These are phyloP conservation scores for Leucozona laternaria DNA, from an alignment of 2,888 invertebrate species.

Conservation along the genomic window DNA sequence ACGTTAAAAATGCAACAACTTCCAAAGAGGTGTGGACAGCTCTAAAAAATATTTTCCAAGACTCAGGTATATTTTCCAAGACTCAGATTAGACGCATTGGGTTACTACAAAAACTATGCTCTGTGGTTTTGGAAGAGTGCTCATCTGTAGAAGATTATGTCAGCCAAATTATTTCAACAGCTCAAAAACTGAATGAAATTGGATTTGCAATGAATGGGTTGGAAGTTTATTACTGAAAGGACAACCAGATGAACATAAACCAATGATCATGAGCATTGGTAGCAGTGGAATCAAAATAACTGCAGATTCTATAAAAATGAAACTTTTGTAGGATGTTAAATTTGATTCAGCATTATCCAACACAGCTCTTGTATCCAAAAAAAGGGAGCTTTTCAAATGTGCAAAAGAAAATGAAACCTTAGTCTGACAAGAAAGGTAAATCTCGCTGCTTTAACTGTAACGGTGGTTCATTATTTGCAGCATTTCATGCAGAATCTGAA, in stretches of 20 bases:
- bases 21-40: conserved; percentile 27
- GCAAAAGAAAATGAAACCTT: neutral
- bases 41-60: neutral
- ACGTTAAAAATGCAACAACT: conserved; percentile 17
- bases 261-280: conserved; percentile 3
- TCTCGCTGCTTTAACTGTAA: conserved; percentile 9
- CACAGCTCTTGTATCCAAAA: neutral
- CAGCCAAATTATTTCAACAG: neutral
- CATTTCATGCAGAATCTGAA: neutral
- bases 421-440: neutral
- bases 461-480: neutral
- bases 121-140: neutral
- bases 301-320: conserved; percentile 16
- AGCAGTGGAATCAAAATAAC: neutral
- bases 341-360: neutral
- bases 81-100: conserved; percentile 48
- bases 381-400: neutral
- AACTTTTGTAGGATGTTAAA: neutral
- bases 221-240: conserved; percentile 2
- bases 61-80: neutral
- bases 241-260: neutral
- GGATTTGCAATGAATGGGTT: conserved; percentile 14
- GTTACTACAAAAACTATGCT: conserved; percentile 19
- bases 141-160: conserved; percentile 2
- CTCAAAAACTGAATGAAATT: neutral